Conservation (phyloP, 2,888 invertebrate species). For the Lydus trimaculatus region DNA sequence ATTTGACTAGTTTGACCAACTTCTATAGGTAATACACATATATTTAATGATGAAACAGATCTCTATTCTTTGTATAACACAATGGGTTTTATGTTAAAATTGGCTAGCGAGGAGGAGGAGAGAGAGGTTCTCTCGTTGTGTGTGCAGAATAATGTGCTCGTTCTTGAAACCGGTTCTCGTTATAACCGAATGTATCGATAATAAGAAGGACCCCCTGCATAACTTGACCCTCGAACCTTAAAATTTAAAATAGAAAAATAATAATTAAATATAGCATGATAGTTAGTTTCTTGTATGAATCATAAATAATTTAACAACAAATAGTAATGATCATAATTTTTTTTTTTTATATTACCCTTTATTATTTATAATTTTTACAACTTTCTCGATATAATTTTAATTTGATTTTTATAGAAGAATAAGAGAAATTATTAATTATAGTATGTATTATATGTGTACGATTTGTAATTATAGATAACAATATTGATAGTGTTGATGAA, state of each 20-base stretch:
- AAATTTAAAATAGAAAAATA: not conserved
- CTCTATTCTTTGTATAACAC: not conserved
- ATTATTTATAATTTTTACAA: too few species aligned
- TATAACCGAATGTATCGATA: slow-evolving; percentile 2
- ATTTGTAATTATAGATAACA: not conserved
- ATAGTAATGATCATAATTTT: not conserved
- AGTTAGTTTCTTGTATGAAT: not conserved
- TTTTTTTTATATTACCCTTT: too few species aligned
- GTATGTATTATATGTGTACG: not conserved
- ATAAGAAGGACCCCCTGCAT: not conserved
- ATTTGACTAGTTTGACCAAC: not conserved
- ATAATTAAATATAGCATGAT: not conserved
- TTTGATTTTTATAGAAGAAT: not conserved
- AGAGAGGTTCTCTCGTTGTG: too few species aligned
- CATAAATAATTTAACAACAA: not conserved
- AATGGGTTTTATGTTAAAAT: slow-evolving; percentile 3
- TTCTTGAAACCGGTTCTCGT: not conserved
- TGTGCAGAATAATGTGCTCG: slow-evolving; percentile 1
- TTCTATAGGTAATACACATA: too few species aligned
- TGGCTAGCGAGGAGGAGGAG: not conserved
- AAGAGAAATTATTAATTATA: slow-evolving; percentile 3
- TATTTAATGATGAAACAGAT: not conserved
- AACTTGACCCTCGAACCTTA: not conserved
- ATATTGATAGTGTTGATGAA: slow-evolving; percentile 2
- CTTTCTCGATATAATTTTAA: not conserved